Evolutionary conservation across 1,140 invertebrate species (phyloP).

Genomic region (Hormaphis cornu): DNA sequence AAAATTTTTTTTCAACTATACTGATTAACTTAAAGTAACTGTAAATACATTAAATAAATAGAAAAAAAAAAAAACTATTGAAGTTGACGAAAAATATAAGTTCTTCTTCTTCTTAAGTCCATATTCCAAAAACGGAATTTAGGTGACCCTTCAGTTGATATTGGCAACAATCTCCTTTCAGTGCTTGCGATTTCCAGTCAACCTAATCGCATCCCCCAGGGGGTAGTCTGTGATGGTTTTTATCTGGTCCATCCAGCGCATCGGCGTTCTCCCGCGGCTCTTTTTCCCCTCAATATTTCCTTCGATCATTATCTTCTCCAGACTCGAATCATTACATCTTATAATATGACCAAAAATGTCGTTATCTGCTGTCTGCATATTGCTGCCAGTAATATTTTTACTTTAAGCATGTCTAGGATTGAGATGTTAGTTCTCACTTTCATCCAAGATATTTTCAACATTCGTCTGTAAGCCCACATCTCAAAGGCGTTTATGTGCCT

Average conservation of each 20-base stretch:
- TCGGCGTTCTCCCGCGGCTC: neutral
- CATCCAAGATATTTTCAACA: neutral
- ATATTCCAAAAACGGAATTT: constrained; percentile 3
- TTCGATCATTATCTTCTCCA: neutral
- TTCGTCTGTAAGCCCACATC: constrained; percentile 19
- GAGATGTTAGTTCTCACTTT: neutral
- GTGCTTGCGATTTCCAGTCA: neutral
- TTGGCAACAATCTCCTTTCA: neutral
- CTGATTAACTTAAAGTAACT: too few relatives aligned
- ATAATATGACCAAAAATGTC: neutral
- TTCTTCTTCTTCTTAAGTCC: neutral
- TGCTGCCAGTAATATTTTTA: neutral
- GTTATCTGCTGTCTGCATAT: neutral
- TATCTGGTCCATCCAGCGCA: neutral
- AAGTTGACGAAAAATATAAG: too few relatives aligned
- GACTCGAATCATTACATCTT: neutral
- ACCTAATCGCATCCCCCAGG: neutral
- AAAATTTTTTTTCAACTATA: too few relatives aligned
- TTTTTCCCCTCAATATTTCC: neutral
- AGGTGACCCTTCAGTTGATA: neutral
- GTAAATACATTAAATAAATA: too few relatives aligned
- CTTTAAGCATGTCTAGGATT: neutral
- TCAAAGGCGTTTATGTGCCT: constrained; percentile 7
- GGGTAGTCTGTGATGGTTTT: neutral
- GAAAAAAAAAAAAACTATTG: too few relatives aligned